Conservation (phyloP, 2,888 invertebrate genomes). For the Amphipoea oculea region DNA sequence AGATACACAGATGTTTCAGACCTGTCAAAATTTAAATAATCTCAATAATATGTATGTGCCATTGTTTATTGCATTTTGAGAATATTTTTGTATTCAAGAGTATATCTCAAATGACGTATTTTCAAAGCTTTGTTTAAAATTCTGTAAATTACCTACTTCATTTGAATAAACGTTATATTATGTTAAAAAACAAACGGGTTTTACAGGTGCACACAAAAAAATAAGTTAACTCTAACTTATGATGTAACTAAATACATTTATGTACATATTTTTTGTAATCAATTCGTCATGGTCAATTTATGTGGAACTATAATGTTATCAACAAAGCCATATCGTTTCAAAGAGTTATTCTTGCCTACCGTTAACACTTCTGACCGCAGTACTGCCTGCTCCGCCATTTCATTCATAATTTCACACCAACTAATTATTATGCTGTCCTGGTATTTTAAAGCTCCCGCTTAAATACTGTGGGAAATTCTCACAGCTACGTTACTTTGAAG, state of each 20-base stretch:
- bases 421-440: conserved; percentile 38
- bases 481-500: conserved; percentile 4
- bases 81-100: conserved; percentile 14
- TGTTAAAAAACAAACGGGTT: conserved; percentile 26
- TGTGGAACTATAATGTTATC: conserved; percentile 17
- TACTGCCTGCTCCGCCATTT: conserved; percentile 9
- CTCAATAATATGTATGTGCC: conserved; percentile 17
- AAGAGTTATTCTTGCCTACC: neutral
- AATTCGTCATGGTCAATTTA: conserved; percentile 20
- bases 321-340: conserved; percentile 9
- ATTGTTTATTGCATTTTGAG: conserved; percentile 16
- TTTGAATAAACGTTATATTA: conserved; percentile 46
- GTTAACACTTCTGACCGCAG: neutral
- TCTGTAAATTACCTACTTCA: conserved; percentile 27
- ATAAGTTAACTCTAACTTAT: conserved; percentile 3
- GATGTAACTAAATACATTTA: conserved; percentile 22
- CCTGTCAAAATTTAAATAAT: conserved; percentile 22
- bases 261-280: conserved; percentile 4
- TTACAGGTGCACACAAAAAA: conserved; percentile 10
- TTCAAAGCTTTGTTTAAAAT: conserved; percentile 20
- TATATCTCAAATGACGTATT: conserved; percentile 23
- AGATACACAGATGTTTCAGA: neutral
- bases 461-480: neutral
- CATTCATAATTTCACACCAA: conserved; percentile 46
- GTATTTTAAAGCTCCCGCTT: conserved; percentile 27